Evolutionary conservation across 2,797 vertebrate genomes (phyloP).

Genomic region (Neomorphus geoffroyi): DNA sequence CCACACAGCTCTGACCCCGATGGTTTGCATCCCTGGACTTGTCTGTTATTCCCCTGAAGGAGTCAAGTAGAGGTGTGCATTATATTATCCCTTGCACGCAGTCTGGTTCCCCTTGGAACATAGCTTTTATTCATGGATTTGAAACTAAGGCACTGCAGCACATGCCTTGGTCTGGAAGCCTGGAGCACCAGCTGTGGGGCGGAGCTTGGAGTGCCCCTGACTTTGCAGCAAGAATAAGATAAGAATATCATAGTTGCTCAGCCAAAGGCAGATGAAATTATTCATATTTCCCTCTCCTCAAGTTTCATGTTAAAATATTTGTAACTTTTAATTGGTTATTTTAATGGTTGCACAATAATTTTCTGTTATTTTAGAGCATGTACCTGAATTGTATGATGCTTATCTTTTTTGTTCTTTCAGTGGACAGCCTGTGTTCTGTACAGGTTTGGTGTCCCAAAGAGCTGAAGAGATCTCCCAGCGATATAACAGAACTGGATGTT

Average conservation of each 20-base stretch:
- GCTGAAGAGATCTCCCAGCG: conserved; percentile 55
- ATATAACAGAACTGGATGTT: conserved; percentile 76
- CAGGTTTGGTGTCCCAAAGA: conserved; percentile 65
- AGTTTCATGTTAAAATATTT: not conserved
- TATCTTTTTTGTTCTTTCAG: conserved; percentile 21
- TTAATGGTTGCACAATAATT: not conserved
- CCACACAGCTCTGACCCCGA: not conserved
- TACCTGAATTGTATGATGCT: not conserved
- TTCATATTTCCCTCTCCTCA: not conserved
- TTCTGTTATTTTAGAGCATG: accelerated
- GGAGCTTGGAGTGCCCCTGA: not conserved
- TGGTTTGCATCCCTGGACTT: not conserved
- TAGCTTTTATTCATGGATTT: accelerated
- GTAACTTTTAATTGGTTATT: not conserved
- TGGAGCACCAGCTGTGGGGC: not conserved
- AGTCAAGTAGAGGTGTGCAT: accelerated
- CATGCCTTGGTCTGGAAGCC: not conserved
- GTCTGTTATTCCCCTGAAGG: not conserved
- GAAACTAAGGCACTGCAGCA: not conserved
- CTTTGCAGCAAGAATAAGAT: not conserved
- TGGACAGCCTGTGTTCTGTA: not conserved
- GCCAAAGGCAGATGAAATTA: not conserved
- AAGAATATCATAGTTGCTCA: not conserved
- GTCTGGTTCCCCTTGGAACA: not conserved
- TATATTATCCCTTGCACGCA: accelerated